phyloP scores from a whole-genome alignment of 2,113 vertebrate genomes.

The Marcusenius ussheri region DNA sequence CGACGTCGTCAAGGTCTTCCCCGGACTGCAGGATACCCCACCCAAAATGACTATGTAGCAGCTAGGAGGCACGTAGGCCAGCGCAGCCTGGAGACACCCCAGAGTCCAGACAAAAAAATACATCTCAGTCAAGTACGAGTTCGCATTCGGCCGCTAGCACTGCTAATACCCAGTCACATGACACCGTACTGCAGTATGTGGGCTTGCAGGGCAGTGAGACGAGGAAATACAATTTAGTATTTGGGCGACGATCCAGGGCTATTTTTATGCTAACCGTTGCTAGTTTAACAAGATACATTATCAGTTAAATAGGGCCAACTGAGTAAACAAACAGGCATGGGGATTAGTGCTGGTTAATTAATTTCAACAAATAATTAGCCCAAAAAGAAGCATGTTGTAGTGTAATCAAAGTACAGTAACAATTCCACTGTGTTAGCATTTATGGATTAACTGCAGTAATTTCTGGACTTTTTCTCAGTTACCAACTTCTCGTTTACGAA shows the following conservation, averaged over 20 bases:
- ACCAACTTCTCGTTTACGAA: neutral
- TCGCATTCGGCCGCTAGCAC: neutral
- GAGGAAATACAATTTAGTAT: neutral
- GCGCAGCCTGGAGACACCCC: neutral
- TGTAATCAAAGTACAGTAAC: neutral
- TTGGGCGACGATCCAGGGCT: neutral
- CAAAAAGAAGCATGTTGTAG: neutral
- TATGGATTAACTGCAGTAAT: neutral
- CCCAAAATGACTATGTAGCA: neutral
- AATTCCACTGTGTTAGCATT: neutral
- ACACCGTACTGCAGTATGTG: constrained; percentile 6
- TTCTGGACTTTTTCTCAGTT: neutral
- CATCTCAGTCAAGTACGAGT: neutral
- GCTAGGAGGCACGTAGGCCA: neutral
- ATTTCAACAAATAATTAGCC: neutral
- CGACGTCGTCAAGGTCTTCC: neutral
- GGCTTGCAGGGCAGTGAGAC: neutral
- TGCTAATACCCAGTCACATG: neutral
- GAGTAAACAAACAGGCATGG: neutral
- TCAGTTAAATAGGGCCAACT: neutral
- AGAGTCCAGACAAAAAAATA: neutral
- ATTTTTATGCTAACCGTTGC: neutral
- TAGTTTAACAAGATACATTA: constrained; percentile 1
- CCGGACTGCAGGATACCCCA: neutral
- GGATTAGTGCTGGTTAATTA: neutral